phyloP scores from a whole-genome alignment of 2,888 invertebrate genomes.

The Chydorus sphaericus region DNA sequence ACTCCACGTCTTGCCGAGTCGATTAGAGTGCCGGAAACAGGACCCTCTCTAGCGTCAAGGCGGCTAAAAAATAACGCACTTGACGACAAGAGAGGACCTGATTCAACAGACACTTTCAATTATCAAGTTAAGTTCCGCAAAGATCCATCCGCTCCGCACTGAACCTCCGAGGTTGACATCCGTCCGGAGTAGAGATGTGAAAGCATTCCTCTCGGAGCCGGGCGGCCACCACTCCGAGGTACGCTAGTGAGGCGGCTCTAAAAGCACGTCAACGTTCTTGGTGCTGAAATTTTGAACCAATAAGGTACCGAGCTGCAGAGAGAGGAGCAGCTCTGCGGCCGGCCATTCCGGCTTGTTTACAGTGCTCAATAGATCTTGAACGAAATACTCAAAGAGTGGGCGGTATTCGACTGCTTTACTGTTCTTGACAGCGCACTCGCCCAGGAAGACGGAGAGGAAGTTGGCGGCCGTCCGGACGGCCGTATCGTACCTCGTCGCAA shows the following conservation, averaged over 20 bases:
- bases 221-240: slow-evolving; percentile 93
- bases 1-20: too few relatives aligned
- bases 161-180: too few relatives aligned
- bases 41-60: too few relatives aligned
- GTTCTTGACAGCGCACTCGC: slow-evolving; percentile 78
- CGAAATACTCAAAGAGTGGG: slow-evolving; percentile 95
- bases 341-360: slow-evolving; percentile 99
- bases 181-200: slow-evolving; percentile 69
- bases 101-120: too few relatives aligned
- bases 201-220: slow-evolving; percentile 83
- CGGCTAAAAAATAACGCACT: too few relatives aligned
- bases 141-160: too few relatives aligned
- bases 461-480: slow-evolving; percentile 87
- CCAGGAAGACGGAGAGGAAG: slow-evolving; percentile 88
- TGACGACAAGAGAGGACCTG: too few relatives aligned
- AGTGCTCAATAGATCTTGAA: slow-evolving; percentile 89
- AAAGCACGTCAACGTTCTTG: slow-evolving; percentile 91
- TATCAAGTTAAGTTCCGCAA: too few relatives aligned
- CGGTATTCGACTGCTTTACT: slow-evolving; percentile 82
- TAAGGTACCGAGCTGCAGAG: slow-evolving; percentile 67
- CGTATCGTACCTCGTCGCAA: slow-evolving; percentile 83
- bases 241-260: slow-evolving; percentile 90
- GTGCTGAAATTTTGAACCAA: slow-evolving; percentile 70
- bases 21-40: too few relatives aligned
- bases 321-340: slow-evolving; percentile 83